Base-by-base conservation (phyloP, 2,888 invertebrate genomes). In the Tipula confusa region DNA sequence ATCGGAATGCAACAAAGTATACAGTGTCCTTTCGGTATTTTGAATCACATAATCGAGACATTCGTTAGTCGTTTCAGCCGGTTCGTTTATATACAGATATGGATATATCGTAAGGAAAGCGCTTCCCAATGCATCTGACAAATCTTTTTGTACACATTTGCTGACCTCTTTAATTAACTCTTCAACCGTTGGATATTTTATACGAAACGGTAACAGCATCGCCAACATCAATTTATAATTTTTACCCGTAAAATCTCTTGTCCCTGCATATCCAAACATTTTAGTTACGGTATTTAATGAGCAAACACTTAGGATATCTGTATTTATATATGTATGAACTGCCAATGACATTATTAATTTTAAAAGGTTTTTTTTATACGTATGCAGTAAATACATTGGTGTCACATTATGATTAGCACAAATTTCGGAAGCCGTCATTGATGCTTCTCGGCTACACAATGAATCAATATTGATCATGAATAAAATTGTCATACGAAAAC, bases 51-150 rank as follows among this genome's bases (percentile, higher is more conserved):
- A 90, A 83, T 90, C 89, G 85, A 93, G 92, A 86, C 93, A 94
- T 85, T 92, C 91, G 79, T 92, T 91, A 9, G 92, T 91, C 11
- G 92, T 89, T 28, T 91, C 91, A 1, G 91, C 90, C 0, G 90
- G 87, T 87, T 94, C 93, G 43, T 93, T 92, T 83, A 95, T 89
- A 87, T 93, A 93, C 1, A 94, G 90, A 85, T 95, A 92, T 0
- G 94, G 92, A 85, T 94, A 95, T 83, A 95, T 93, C 82, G 93
- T 92, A 83, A 94, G 92, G 86, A 94, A 94, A 84, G 94, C 92
- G 84, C 91, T 92, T 1, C 91, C 90, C 13, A 95, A 89, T 85
- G 95, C 91, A 48, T 93, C 92, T 0, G 92, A 90, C 24, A 92
- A 89, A 2, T 92, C 91, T 84, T 91, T 90, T 86, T 92, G 92